These are phyloP conservation scores for Grapholita molesta DNA, from an alignment of 1,140 invertebrate species.

Conservation along the genomic window DNA sequence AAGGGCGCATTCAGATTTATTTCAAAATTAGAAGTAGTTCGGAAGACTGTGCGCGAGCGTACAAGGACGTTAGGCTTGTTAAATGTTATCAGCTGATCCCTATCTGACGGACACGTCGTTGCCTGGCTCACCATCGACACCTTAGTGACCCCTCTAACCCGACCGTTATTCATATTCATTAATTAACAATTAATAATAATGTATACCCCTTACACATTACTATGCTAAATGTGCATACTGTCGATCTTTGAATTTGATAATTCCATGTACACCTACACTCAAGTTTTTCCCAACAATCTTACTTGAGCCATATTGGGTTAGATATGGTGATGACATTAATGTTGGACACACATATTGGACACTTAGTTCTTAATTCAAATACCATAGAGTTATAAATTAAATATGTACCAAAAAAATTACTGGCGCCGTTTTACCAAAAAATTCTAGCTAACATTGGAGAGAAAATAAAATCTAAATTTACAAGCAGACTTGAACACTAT, in stretches of 20 bases:
- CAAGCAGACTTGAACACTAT: background rate
- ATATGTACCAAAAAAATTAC: no score
- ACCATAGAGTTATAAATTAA: no score
- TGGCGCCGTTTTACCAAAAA: background rate
- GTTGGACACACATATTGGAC: no score
- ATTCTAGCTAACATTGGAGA: background rate
- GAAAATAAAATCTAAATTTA: background rate
- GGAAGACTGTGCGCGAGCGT: constrained; percentile 29
- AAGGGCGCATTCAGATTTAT: background rate
- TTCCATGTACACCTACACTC: no score
- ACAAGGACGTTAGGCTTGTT: constrained; percentile 52
- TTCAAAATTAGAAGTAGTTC: background rate
- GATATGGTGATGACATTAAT: no score
- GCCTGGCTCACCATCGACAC: constrained; percentile 50
- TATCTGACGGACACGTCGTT: constrained; percentile 52
- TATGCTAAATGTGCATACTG: background rate
- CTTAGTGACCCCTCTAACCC: constrained; percentile 47
- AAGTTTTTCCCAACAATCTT: no score
- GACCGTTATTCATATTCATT: constrained; percentile 20
- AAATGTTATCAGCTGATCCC: constrained; percentile 51
- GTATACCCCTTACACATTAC: background rate
- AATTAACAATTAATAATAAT: constrained; percentile 2
- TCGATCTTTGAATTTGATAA: no score
- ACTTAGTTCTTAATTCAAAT: no score
- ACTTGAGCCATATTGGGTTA: no score